Percentiles rank a stretch among this genome's conserved stretches.
phyloP scores from a whole-genome alignment of 1,140 invertebrate genomes.

The Pseudomyrmex gracilis region DNA sequence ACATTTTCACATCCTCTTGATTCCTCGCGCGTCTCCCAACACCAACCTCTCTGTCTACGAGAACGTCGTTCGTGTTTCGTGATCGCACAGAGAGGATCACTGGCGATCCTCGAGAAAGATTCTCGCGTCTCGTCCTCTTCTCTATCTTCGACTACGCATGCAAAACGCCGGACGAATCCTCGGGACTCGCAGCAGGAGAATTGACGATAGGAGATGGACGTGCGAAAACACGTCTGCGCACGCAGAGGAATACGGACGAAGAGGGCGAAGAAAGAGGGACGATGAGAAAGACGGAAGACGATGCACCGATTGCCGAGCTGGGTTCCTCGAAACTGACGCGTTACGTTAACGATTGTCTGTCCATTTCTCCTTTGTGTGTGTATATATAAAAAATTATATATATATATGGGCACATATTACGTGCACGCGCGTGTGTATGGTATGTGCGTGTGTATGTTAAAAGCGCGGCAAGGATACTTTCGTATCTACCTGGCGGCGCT shows the following conservation, averaged over 20 bases:
- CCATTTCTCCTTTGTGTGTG: conserved; percentile 68
- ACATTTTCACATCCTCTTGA: conserved; percentile 23
- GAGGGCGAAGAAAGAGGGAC: conserved; percentile 38
- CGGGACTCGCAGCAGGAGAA: conserved; percentile 39
- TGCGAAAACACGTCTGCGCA: conserved; percentile 16
- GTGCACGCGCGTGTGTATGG: conserved; percentile 54
- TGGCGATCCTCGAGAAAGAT: not conserved
- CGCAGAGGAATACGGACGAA: conserved; percentile 18
- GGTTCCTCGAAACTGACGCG: conserved; percentile 74
- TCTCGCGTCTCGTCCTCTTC: conserved; percentile 4
- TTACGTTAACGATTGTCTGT: conserved; percentile 75
- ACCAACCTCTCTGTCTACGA: not conserved
- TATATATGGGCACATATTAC: conserved; percentile 49
- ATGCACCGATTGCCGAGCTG: conserved; percentile 67
- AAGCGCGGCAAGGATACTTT: conserved; percentile 42
- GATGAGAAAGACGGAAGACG: conserved; percentile 54
- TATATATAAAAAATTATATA: conserved; percentile 69
- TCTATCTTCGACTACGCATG: conserved; percentile 7
- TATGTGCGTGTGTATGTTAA: conserved; percentile 22
- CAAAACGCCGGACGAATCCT: conserved; percentile 8
- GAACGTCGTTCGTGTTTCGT: conserved; percentile 2
- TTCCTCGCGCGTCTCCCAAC: not conserved
- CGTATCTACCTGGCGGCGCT: conserved; percentile 34
- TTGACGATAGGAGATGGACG: conserved; percentile 21
- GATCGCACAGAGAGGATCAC: conserved; percentile 21